Percentiles rank a stretch among this genome's conserved stretches.
phyloP scores from a whole-genome alignment of 2,113 vertebrate species.

The Macquaria australasica region DNA sequence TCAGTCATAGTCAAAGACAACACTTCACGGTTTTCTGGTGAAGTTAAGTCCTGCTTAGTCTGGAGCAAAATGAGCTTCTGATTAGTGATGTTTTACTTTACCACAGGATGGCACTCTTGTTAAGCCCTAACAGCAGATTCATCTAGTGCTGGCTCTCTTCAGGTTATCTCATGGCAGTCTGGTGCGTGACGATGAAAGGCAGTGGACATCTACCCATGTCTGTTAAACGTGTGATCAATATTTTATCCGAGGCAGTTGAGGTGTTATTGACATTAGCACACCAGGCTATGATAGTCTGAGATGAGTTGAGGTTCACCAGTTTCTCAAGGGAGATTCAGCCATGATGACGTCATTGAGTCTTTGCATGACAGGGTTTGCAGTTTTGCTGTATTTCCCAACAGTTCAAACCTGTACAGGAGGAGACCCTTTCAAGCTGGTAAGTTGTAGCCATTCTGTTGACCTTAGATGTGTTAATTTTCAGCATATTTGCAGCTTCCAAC shows the following conservation, averaged over 20 bases:
- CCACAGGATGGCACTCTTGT: slow-evolving; percentile 87
- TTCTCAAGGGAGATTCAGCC: background rate
- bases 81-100: slow-evolving; percentile 62
- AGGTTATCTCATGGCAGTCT: slow-evolving; percentile 11
- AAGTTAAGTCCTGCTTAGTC: background rate
- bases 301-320: background rate
- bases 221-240: background rate
- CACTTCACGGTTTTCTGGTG: background rate
- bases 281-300: background rate
- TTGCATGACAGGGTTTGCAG: background rate
- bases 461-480: background rate
- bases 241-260: background rate
- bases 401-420: no score
- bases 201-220: background rate
- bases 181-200: background rate
- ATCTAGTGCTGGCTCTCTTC: background rate
- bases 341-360: background rate
- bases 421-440: background rate
- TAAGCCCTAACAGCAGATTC: slow-evolving; percentile 51
- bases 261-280: background rate
- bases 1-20: background rate
- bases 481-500: background rate
- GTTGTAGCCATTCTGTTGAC: background rate
- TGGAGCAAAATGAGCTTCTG: slow-evolving; percentile 1
- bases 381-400: background rate